Evolutionary conservation across 2,888 invertebrate species (phyloP).

Genomic region (Ernsta delagoae): DNA sequence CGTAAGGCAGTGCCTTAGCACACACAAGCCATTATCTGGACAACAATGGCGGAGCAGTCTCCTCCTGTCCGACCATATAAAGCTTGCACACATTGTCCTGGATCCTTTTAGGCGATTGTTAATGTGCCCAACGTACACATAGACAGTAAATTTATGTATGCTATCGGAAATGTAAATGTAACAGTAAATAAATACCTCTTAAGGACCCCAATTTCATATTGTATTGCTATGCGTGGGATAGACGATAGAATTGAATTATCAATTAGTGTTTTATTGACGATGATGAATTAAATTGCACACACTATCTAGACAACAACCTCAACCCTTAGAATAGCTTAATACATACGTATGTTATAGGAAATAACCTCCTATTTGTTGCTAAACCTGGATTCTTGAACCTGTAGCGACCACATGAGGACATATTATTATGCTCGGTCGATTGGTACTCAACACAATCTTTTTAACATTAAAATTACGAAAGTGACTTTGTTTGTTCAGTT

Average conservation of each 20-base stretch:
- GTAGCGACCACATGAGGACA: too few relatives aligned
- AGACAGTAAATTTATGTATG: slow-evolving; percentile 30
- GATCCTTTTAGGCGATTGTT: slow-evolving; percentile 31
- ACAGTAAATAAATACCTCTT: slow-evolving; percentile 18
- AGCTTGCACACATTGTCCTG: slow-evolving; percentile 30
- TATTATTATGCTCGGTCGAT: too few relatives aligned
- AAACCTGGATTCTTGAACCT: too few relatives aligned
- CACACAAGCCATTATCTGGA: slow-evolving; percentile 30
- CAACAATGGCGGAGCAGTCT: slow-evolving; percentile 36
- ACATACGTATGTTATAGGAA: not conserved
- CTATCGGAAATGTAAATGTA: slow-evolving; percentile 33
- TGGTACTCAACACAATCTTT: too few relatives aligned
- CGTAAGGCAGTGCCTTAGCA: slow-evolving; percentile 24
- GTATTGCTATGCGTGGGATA: not conserved
- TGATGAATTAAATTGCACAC: not conserved
- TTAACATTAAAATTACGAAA: too few relatives aligned
- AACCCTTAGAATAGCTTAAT: too few relatives aligned
- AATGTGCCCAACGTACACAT: slow-evolving; percentile 24
- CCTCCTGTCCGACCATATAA: slow-evolving; percentile 29
- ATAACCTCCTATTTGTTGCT: too few relatives aligned
- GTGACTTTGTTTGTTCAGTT: too few relatives aligned
- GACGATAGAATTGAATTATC: slow-evolving; percentile 13
- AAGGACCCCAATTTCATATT: too few relatives aligned
- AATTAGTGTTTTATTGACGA: not conserved
- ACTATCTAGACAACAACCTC: not conserved